These are phyloP conservation scores for Temnothorax longispinosus DNA, from an alignment of 1,140 invertebrate species.

Conservation along the genomic window DNA sequence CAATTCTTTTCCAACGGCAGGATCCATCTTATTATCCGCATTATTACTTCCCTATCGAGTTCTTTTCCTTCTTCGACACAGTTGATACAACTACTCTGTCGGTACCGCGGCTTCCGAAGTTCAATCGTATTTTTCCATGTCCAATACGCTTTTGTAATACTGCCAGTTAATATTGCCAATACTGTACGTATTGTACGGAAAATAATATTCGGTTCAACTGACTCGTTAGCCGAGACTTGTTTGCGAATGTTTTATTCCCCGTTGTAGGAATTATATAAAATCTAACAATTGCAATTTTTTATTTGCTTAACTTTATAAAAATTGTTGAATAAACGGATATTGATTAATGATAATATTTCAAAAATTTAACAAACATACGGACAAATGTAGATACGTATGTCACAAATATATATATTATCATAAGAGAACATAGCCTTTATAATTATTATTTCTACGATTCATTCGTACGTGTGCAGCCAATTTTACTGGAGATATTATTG, in stretches of 20 bases:
- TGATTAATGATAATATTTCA: neutral
- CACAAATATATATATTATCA: neutral
- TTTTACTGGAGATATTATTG: neutral
- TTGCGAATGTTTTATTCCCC: constrained; percentile 11
- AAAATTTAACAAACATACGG: neutral
- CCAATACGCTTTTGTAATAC: neutral
- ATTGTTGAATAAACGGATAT: constrained; percentile 17
- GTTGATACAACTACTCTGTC: neutral
- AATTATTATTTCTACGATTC: constrained; percentile 10
- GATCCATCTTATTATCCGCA: constrained; percentile 64
- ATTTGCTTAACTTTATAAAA: neutral
- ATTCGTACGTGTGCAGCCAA: neutral
- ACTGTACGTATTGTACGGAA: neutral
- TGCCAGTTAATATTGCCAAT: neutral
- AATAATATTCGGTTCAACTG: constrained; percentile 15
- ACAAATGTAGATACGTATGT: neutral
- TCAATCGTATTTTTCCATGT: constrained; percentile 30
- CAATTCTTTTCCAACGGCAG: constrained; percentile 41
- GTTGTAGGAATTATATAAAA: constrained; percentile 31
- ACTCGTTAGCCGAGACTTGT: constrained; percentile 22
- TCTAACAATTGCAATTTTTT: neutral
- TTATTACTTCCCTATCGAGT: constrained; percentile 56
- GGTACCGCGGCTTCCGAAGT: neutral
- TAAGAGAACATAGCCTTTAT: neutral
- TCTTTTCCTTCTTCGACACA: neutral